These are phyloP conservation scores for Zygaena filipendulae DNA, from an alignment of 2,888 invertebrate genomes.

Conservation along the genomic window DNA sequence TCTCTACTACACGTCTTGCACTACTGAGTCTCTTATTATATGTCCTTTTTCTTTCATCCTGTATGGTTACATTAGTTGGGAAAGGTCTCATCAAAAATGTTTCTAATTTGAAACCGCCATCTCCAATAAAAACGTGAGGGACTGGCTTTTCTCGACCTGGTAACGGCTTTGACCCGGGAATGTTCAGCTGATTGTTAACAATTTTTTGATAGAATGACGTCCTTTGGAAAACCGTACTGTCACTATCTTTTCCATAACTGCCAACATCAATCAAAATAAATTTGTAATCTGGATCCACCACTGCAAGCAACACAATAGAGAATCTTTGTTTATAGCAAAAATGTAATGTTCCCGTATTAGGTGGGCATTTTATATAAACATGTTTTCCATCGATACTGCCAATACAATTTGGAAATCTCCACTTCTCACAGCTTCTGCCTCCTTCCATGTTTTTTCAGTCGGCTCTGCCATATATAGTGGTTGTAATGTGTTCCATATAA, in stretches of 20 bases:
- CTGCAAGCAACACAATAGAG: slow-evolving; percentile 11
- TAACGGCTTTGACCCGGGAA: slow-evolving; percentile 9
- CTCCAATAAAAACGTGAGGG: slow-evolving; percentile 14
- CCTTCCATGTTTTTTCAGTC: slow-evolving; percentile 13
- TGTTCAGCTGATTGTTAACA: slow-evolving; percentile 1
- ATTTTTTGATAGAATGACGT: slow-evolving; percentile 2
- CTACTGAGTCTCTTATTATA: slow-evolving; percentile 13
- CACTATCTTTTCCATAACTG: slow-evolving; percentile 9
- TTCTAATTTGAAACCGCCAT: slow-evolving; percentile 13
- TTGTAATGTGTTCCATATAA: slow-evolving; percentile 13
- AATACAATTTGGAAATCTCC: slow-evolving; percentile 16
- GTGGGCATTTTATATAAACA: slow-evolving; percentile 12
- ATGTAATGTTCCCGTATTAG: slow-evolving; percentile 8
- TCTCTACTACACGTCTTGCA: slow-evolving; percentile 13
- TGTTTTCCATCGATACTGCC: slow-evolving; percentile 17
- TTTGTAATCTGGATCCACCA: slow-evolving; percentile 13
- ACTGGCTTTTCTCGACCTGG: slow-evolving; percentile 4
- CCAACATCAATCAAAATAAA: slow-evolving; percentile 11
- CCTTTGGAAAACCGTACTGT: slow-evolving; percentile 5
- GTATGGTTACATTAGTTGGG: slow-evolving; percentile 3
- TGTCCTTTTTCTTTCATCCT: slow-evolving; percentile 10
- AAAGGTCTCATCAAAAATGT: slow-evolving; percentile 13
- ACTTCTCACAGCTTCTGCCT: slow-evolving; percentile 7
- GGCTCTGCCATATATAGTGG: slow-evolving; percentile 12
- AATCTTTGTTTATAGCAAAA: slow-evolving; percentile 11